These are phyloP conservation scores for Torymus texanus DNA, from an alignment of 2,888 invertebrate genomes.

Conservation along the genomic window DNA sequence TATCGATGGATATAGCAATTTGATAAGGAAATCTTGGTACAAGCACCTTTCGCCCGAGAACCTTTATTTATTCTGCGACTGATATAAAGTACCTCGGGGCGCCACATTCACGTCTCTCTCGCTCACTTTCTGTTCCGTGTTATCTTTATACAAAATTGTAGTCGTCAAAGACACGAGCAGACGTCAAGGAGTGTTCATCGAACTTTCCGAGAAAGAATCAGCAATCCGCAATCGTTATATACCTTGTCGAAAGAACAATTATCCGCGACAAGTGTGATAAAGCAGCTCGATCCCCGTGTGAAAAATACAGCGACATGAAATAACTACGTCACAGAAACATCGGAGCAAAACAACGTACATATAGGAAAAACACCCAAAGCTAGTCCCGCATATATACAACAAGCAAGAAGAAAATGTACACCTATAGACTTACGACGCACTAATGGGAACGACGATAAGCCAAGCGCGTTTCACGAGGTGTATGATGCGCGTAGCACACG, in stretches of 20 bases:
- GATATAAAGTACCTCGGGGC: slow-evolving; percentile 36
- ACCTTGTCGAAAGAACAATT: no score
- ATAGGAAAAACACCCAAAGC: no score
- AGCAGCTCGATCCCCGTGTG: no score
- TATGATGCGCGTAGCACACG: background rate
- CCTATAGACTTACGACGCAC: background rate
- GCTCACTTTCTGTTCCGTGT: background rate
- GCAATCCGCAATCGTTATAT: no score
- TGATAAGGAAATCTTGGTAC: slow-evolving; percentile 48
- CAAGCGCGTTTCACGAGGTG: slow-evolving; percentile 3
- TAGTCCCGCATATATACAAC: no score
- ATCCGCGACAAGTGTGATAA: no score
- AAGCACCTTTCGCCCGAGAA: slow-evolving; percentile 34
- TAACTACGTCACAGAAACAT: background rate
- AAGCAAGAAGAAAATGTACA: no score
- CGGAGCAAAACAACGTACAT: no score
- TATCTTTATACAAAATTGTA: slow-evolving; percentile 36
- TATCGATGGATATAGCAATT: slow-evolving; percentile 36
- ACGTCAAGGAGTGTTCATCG: slow-evolving; percentile 26
- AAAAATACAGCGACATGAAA: background rate
- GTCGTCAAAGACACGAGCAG: slow-evolving; percentile 15
- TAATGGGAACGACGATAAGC: slow-evolving; percentile 30
- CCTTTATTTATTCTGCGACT: slow-evolving; percentile 33
- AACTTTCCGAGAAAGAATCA: slow-evolving; percentile 7
- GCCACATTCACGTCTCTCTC: slow-evolving; percentile 5